A percentile compares a stretch with the other conserved stretches of the same genome.
Evolutionary conservation across 2,888 invertebrate species (phyloP).

Genomic region (Orchesella flavescens): DNA sequence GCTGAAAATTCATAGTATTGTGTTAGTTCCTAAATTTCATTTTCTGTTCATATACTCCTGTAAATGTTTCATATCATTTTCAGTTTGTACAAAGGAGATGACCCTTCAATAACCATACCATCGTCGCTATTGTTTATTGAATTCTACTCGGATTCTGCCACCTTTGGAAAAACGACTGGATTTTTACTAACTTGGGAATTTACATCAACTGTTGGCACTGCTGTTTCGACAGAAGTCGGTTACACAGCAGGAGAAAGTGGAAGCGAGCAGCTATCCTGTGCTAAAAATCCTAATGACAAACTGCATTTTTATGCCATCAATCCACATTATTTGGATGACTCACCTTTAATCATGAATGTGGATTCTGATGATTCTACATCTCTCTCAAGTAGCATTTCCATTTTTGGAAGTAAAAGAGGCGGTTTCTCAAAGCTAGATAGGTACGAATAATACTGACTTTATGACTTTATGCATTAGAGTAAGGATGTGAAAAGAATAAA

Average conservation of each 20-base stretch:
- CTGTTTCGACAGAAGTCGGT: neutral
- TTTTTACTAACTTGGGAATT: constrained; percentile 55
- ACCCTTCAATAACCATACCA: neutral
- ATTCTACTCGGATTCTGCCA: constrained; percentile 57
- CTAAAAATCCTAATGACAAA: neutral
- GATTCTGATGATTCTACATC: neutral
- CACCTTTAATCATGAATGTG: constrained; percentile 4
- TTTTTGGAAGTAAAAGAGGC: constrained; percentile 41
- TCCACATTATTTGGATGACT: constrained; percentile 33
- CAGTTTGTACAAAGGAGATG: constrained; percentile 33
- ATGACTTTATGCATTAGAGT: no score
- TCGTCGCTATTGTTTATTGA: constrained; percentile 29
- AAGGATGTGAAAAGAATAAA: no score
- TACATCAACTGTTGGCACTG: constrained; percentile 10
- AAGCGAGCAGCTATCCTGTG: constrained; percentile 6
- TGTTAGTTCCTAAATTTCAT: neutral
- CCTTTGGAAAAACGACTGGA: constrained; percentile 45
- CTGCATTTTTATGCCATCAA: constrained; percentile 16
- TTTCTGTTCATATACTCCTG: no score
- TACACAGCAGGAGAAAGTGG: constrained; percentile 36
- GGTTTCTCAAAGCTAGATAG: constrained; percentile 12
- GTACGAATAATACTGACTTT: constrained; percentile 23
- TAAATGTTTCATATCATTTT: neutral
- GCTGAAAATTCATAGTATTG: neutral
- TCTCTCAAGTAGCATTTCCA: neutral